Conservation (phyloP, 2,888 invertebrate species). For the Noctua pronuba region DNA sequence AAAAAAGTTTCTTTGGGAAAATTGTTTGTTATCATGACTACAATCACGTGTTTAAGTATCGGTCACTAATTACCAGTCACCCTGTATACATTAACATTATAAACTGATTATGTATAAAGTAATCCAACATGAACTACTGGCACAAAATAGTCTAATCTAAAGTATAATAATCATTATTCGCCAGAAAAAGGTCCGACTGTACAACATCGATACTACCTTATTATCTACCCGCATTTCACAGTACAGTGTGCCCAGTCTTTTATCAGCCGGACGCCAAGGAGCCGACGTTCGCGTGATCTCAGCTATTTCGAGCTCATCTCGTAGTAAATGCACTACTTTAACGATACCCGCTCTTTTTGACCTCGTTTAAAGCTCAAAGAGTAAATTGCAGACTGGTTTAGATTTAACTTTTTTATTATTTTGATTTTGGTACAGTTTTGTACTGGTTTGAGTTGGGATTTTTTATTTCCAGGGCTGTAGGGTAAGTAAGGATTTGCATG, state of each 20-base stretch:
- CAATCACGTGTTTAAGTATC: too few species aligned
- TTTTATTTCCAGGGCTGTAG: neutral
- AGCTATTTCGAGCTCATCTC: conserved; percentile 52
- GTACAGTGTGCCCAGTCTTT: conserved; percentile 26
- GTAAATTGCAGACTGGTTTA: conserved; percentile 41
- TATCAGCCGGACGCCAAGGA: conserved; percentile 57
- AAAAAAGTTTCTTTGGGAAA: too few species aligned
- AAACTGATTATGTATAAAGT: too few species aligned
- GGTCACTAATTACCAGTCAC: too few species aligned
- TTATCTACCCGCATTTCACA: conserved; percentile 7
- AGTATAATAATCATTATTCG: neutral
- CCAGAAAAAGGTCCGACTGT: neutral
- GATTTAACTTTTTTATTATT: neutral
- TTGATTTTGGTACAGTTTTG: neutral
- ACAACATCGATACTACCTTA: neutral
- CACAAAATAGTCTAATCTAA: neutral
- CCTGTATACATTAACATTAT: too few species aligned
- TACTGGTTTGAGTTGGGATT: too few species aligned
- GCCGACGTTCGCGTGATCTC: conserved; percentile 63
- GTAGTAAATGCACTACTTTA: conserved; percentile 53
- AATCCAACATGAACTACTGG: neutral
- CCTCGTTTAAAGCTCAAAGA: conserved; percentile 51
- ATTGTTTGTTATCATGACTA: too few species aligned
- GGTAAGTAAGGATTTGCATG: neutral
- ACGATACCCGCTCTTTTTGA: conserved; percentile 57